phyloP scores from a whole-genome alignment of 2,113 vertebrate species.

The Scolopax mira region DNA sequence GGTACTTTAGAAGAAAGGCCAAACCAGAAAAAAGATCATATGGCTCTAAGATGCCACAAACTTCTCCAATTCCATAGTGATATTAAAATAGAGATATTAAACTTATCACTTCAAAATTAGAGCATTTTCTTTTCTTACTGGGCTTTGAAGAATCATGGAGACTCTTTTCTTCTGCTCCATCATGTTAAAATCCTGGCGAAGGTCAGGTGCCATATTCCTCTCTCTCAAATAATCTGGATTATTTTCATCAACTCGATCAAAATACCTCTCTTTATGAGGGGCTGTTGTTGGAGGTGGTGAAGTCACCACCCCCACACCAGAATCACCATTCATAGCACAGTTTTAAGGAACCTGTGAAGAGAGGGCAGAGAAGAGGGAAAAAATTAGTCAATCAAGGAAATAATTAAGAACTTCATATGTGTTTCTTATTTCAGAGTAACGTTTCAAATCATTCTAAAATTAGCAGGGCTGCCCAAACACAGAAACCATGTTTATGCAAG shows the following conservation, averaged over 20 bases:
- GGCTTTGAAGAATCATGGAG: slow-evolving; percentile 99
- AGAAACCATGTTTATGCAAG: background rate
- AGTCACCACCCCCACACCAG: slow-evolving; percentile 93
- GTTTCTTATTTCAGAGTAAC: background rate
- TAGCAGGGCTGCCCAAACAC: background rate
- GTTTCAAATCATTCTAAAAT: background rate
- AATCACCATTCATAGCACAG: slow-evolving; percentile 93
- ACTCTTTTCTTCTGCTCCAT: slow-evolving; percentile 99
- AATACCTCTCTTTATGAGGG: slow-evolving; percentile 97
- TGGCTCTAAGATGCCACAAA: background rate
- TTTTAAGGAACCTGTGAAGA: slow-evolving; percentile 52
- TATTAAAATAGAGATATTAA: background rate
- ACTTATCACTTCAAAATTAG: background rate
- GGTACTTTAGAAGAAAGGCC: background rate
- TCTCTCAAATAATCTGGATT: slow-evolving; percentile 94
- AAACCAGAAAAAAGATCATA: background rate
- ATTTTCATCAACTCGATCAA: slow-evolving; percentile 96
- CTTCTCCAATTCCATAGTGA: background rate
- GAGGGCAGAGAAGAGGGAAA: background rate
- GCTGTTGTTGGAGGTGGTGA: slow-evolving; percentile 92
- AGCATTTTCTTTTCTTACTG: slow-evolving; percentile 77
- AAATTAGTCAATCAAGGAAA: background rate
- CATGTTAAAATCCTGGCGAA: slow-evolving; percentile 99
- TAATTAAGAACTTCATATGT: fast-evolving
- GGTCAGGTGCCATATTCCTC: slow-evolving; percentile 97